These are phyloP conservation scores for Spongilla lacustris DNA, from an alignment of 37 sponge, comb jelly and placozoan species.

Conservation along the genomic window DNA sequence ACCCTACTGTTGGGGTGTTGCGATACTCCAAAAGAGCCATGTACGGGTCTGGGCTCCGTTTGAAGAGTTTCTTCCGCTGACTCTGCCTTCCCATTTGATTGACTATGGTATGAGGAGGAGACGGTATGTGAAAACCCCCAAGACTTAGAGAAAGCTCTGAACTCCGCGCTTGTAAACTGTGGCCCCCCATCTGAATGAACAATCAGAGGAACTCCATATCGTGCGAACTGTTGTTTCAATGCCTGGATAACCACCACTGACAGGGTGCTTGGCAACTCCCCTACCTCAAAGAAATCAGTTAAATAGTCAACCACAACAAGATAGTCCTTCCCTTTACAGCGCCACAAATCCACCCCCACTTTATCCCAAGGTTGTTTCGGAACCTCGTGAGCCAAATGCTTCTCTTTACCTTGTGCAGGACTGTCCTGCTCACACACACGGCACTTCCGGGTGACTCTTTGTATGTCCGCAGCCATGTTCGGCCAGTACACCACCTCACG, in stretches of 20 bases:
- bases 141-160: constrained; percentile 15
- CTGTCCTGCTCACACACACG: constrained; percentile 6
- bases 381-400: constrained; percentile 8
- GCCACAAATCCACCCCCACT: constrained; percentile 23
- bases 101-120: constrained; percentile 29
- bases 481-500: constrained; percentile 26
- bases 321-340: constrained; percentile 24
- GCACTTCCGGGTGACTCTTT: constrained; percentile 13
- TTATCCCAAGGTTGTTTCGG: constrained; percentile 40
- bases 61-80: constrained; percentile 27
- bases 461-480: constrained; percentile 17
- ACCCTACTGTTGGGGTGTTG: no score
- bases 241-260: constrained; percentile 8
- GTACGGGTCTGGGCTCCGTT: constrained; percentile 6
- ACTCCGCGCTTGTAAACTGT: constrained; percentile 21
- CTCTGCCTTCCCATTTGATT: constrained; percentile 44
- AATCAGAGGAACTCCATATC: constrained; percentile 24
- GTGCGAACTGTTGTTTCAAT: constrained; percentile 35
- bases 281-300: constrained; percentile 8
- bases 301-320: constrained; percentile 42
- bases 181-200: background rate
- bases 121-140: constrained; percentile 35
- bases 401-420: constrained; percentile 32
- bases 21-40: no score
- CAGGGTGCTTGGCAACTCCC: constrained; percentile 11